Evolutionary conservation across 2,113 vertebrate species (phyloP).

Genomic region (Indicator indicator): DNA sequence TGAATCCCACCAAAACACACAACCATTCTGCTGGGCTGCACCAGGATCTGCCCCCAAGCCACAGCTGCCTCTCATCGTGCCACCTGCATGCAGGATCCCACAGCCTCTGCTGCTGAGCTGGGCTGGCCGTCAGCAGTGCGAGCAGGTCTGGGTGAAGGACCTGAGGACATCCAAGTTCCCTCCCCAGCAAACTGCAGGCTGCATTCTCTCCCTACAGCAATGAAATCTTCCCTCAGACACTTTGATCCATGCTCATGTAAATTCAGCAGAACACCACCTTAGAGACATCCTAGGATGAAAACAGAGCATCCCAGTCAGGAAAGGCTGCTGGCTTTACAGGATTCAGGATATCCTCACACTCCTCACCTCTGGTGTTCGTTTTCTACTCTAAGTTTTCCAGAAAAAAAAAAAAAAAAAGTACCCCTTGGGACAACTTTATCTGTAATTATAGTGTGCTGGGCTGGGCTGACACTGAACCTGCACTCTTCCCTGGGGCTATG

Average conservation of each 20-base stretch:
- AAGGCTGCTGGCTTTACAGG: slow-evolving; percentile 2
- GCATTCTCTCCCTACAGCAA: neutral
- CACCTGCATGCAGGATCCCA: neutral
- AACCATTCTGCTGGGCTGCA: neutral
- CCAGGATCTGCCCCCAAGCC: neutral
- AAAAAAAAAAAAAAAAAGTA: neutral
- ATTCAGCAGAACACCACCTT: slow-evolving; percentile 4
- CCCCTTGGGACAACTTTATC: neutral
- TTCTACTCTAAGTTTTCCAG: neutral
- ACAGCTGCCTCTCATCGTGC: neutral
- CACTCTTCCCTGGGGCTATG: neutral
- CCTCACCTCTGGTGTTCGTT: neutral
- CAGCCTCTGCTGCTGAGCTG: neutral
- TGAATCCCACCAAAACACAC: neutral
- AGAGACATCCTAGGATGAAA: neutral
- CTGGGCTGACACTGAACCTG: neutral
- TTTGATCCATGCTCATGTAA: neutral
- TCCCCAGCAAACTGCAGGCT: neutral
- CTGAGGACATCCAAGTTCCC: neutral
- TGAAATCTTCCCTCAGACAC: neutral
- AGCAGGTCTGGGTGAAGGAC: neutral
- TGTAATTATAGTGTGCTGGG: neutral
- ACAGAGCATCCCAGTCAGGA: neutral
- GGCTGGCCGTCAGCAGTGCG: neutral
- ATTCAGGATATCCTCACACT: neutral